Conservation (phyloP, 35 echinoderm and acorn worm genomes). For the Lytechinus pictus region DNA sequence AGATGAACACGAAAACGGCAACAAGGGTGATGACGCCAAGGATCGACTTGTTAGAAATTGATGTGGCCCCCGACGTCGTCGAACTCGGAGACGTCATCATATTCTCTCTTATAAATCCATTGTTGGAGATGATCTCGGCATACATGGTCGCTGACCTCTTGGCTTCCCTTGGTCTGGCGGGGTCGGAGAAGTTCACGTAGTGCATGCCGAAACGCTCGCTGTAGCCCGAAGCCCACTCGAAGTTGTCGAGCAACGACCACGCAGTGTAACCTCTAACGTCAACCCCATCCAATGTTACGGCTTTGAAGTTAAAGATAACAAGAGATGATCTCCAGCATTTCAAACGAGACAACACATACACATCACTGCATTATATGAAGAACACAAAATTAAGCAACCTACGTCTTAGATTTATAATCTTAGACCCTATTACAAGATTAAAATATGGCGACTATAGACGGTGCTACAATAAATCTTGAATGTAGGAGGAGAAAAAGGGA, state of each 20-base stretch:
- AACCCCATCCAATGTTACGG: background rate
- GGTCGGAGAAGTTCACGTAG: slow-evolving; percentile 68
- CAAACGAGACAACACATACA: background rate
- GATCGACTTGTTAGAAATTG: background rate
- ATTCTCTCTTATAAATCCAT: slow-evolving; percentile 52
- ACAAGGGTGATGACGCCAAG: background rate
- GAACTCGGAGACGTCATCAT: background rate
- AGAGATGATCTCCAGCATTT: background rate
- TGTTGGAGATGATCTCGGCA: slow-evolving; percentile 52
- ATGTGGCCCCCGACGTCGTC: background rate
- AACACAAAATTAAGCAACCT: too few relatives aligned
- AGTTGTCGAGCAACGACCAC: slow-evolving; percentile 55
- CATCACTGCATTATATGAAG: background rate
- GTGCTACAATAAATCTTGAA: too few relatives aligned
- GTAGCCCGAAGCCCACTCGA: slow-evolving; percentile 74
- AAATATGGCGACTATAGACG: too few relatives aligned
- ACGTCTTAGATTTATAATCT: too few relatives aligned
- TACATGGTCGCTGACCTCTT: slow-evolving; percentile 62
- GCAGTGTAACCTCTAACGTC: slow-evolving; percentile 25
- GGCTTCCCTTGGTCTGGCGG: slow-evolving; percentile 39
- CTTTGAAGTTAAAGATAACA: background rate
- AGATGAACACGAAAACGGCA: background rate
- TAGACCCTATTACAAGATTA: too few relatives aligned
- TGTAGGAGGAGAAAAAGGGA: too few relatives aligned
- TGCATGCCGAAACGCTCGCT: slow-evolving; percentile 73